Base-by-base conservation (phyloP, 2,113 vertebrate genomes). In the Ondatra zibethicus region DNA sequence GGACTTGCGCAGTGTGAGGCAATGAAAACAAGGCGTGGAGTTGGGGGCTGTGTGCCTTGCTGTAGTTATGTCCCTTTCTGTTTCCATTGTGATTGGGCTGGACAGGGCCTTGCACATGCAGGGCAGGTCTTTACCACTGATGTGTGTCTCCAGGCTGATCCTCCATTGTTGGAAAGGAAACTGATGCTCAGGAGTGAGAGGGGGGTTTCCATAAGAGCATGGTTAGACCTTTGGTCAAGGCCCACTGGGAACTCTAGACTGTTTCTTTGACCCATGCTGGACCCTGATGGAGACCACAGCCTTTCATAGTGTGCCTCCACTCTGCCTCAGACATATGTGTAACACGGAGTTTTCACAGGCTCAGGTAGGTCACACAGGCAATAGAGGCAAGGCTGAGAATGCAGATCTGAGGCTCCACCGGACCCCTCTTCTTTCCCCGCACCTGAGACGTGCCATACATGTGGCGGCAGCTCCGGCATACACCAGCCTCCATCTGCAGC, bases 1-100 rank as follows among this genome's bases (percentile, higher is more conserved):
- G 16, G 36, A 3, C 27, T 16, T 88, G 52, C 25, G n/a, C 0
- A 11, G 36, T 0, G 0, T 45, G 50, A 12, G 1, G 0, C 3
- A 55, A 13, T 0, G 7, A 58, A 47, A 65, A 12, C 3, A 2
- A 36, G 72, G 29, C 68, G 2, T 1, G 1, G 0, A 8, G 55
- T 16, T n/a, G n/a, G n/a, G 5, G 23, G 2, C 81, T 0, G 2
- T 45, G 27, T 11, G 2, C 25, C 9, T 8, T n/a, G 9, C n/a
- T 2, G 1, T 14, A 8, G 39, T 5, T 21, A 31, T 45, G 8
- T 6, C 29, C 42, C 52, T 13, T 58, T 58, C 17, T 63, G n/a
- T 61, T 84, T 29, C 29, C 42, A 10, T 9, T 9, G 19, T 55
- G 23, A 8, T 65, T 9, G 13, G 58, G 80, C 14, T 85, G 39